phyloP scores from a whole-genome alignment of 1,140 invertebrate genomes.

The Bombus soroeensis region DNA sequence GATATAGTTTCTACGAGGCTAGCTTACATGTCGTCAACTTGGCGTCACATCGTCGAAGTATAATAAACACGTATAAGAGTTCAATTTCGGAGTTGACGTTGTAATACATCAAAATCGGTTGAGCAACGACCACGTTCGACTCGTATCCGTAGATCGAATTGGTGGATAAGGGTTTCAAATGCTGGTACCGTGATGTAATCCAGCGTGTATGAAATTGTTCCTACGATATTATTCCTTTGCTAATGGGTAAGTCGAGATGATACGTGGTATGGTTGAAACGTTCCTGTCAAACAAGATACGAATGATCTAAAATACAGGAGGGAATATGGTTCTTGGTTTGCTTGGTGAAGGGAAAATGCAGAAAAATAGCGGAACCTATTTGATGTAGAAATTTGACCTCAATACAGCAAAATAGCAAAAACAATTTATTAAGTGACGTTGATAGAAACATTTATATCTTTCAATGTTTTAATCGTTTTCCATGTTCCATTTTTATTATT shows the following conservation, averaged over 20 bases:
- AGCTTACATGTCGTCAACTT: background rate
- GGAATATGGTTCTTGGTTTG: background rate
- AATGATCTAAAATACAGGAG: background rate
- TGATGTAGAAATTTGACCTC: background rate
- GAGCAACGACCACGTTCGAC: background rate
- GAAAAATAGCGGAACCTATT: background rate
- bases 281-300: background rate
- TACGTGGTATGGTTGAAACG: background rate
- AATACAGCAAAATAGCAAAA: background rate
- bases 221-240: background rate
- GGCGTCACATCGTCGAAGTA: background rate
- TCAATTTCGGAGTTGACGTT: constrained; percentile 4
- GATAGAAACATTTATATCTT: background rate
- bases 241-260: background rate
- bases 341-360: background rate
- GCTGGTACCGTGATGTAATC: background rate
- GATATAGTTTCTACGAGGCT: background rate
- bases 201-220: background rate
- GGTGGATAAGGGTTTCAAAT: background rate
- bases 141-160: background rate
- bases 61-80: background rate
- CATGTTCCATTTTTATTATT: too few species aligned
- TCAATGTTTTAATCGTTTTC: background rate
- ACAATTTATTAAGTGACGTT: background rate
- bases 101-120: background rate